A percentile compares a stretch with the other conserved stretches of the same genome.
Conservation (phyloP, 2,113 vertebrate genomes). For the Galbula dea region DNA sequence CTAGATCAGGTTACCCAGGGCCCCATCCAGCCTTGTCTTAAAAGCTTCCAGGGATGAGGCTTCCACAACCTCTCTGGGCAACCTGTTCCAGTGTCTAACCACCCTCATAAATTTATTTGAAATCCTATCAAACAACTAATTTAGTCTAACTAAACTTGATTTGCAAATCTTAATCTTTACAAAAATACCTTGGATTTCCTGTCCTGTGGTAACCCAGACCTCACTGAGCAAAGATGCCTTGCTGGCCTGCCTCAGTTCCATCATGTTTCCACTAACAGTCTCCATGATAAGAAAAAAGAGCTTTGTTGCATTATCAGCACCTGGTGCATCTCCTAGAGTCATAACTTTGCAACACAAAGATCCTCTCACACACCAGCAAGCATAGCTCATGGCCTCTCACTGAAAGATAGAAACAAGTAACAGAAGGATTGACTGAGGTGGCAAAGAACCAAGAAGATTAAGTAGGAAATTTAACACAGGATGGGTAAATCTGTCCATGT, state of each 20-base stretch:
- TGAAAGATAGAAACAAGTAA: background rate
- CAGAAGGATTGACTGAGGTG: background rate
- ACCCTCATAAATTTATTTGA: too few species aligned
- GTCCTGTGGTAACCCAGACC: background rate
- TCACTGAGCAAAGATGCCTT: accelerated
- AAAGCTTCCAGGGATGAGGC: too few species aligned
- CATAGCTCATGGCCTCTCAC: background rate
- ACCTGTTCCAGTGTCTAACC: too few species aligned
- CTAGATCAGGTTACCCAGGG: too few species aligned
- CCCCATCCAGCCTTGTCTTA: too few species aligned
- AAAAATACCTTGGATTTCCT: background rate
- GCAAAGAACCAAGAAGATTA: background rate
- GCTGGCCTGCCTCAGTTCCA: accelerated
- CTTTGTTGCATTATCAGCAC: background rate
- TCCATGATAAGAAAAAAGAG: background rate
- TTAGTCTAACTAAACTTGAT: background rate
- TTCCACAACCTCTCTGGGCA: too few species aligned
- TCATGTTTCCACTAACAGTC: background rate
- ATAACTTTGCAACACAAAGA: background rate
- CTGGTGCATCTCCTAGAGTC: accelerated
- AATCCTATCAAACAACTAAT: background rate
- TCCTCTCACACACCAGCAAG: background rate
- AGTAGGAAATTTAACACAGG: background rate
- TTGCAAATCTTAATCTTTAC: background rate
- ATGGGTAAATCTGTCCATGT: background rate